Evolutionary conservation across 1,140 invertebrate genomes (phyloP), one percentile per base, ranked within the genome.

Genomic region (Streblospio benedicti): DNA sequence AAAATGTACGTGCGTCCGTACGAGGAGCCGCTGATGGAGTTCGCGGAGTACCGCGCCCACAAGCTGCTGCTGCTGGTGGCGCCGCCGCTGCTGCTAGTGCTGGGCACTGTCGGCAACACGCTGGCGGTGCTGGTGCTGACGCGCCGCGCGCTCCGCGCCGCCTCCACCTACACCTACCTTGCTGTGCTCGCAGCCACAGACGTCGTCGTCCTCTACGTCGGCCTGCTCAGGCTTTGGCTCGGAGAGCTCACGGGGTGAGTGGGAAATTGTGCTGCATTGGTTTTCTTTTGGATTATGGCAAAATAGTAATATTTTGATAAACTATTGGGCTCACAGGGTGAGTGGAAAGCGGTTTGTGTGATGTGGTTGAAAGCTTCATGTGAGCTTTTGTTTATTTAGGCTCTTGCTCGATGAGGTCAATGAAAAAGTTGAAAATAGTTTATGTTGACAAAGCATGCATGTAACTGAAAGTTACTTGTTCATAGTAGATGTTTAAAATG

Each of bases 21-120:
- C 50, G 59, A 60, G 41, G 2, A 56, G 31, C 16, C 4, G 27
- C 27, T 54, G 59, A 60, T 44, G 59, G 12, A 54, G 35, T 60
- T 31, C 28, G 32, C 12, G 12, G 28, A 30, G 12, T 54, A 35
- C 28, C 52, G 35, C n/a, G 32, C 65, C 1, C 69, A 71, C 43
- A 68, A 69, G 59, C 33, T 55, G 25, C 60, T 74, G 5, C 55
- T 65, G 5, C 41, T 74, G 0, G 70, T 70, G 53, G 55, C 71
- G 9, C 68, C 73, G 1, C 71, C 72, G 0, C 43, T 75, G 2
- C 52, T 76, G 12, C 47, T 76, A 2, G n/a, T 72, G 0, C 28
- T 76, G 9, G 73, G 73, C 5, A 72, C 75, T 0, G 62, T 75
- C 23, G 75, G 75, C 1, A 76, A 76, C 59, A 44, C 70, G 16